phyloP scores from a whole-genome alignment of 2,113 vertebrate genomes.

The Zingel zingel region DNA sequence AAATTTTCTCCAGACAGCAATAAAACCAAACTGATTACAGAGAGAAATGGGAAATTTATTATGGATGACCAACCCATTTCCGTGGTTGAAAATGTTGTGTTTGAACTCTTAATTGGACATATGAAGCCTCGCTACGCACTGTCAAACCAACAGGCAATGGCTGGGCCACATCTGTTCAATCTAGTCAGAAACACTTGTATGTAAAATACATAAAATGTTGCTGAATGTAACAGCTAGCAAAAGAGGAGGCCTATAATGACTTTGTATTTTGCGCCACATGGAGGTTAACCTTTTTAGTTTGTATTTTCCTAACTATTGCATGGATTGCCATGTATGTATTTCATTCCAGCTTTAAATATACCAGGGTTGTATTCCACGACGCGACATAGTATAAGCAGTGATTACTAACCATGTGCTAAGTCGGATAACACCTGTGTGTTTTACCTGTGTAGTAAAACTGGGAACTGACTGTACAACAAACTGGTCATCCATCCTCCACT shows the following conservation, averaged over 20 bases:
- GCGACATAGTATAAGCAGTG: background rate
- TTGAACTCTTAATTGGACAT: conserved; percentile 29
- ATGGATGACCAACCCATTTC: conserved; percentile 1
- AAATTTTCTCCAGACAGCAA: background rate
- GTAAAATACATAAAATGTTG: background rate
- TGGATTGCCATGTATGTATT: background rate
- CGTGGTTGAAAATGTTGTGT: conserved; percentile 8
- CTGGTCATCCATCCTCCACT: background rate
- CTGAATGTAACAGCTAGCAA: background rate
- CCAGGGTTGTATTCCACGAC: background rate
- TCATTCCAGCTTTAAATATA: background rate
- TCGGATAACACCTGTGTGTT: background rate
- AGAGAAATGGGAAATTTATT: conserved; percentile 6
- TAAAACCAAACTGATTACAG: conserved; percentile 10
- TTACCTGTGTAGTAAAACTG: background rate
- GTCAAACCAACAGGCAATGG: conserved; percentile 8
- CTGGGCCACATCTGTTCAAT: conserved; percentile 12
- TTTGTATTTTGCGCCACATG: background rate
- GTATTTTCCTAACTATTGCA: background rate
- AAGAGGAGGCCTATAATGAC: background rate
- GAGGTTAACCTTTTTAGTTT: background rate
- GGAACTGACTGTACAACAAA: background rate
- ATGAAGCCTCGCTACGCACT: background rate
- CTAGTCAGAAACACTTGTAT: background rate
- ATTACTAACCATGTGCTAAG: background rate